phyloP scores from a whole-genome alignment of 2,113 vertebrate species.

The Mohoua ochrocephala region DNA sequence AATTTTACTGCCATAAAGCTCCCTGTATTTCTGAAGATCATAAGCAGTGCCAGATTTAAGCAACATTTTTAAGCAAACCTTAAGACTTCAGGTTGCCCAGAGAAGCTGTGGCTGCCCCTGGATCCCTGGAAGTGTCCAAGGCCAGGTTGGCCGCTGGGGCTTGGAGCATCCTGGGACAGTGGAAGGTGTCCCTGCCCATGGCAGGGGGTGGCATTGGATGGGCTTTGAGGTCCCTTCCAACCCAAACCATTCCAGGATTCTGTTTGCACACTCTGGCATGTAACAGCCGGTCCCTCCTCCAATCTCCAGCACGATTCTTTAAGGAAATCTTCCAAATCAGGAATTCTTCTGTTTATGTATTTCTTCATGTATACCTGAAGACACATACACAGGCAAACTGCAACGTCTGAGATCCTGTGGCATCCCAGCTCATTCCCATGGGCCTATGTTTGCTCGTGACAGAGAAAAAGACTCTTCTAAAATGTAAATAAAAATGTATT shows the following conservation, averaged over 20 bases:
- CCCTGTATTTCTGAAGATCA: not conserved
- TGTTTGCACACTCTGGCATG: not conserved
- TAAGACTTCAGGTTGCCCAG: too few relatives aligned
- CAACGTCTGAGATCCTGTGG: not conserved
- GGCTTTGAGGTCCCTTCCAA: rapidly evolving
- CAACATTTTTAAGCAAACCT: not conserved
- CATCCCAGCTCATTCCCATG: not conserved
- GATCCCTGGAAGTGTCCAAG: not conserved
- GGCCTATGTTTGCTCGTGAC: not conserved
- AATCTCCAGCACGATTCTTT: not conserved
- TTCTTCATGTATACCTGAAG: not conserved
- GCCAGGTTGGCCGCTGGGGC: rapidly evolving
- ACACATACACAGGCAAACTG: not conserved
- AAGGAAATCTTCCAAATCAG: not conserved
- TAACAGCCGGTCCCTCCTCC: not conserved
- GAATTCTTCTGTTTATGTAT: not conserved
- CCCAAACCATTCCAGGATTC: not conserved
- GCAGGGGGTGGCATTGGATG: rapidly evolving
- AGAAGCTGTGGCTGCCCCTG: not conserved
- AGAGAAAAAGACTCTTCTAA: not conserved
- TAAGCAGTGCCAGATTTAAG: not conserved
- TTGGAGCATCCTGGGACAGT: rapidly evolving
- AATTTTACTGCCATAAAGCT: not conserved
- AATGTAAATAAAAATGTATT: not conserved
- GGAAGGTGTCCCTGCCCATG: not conserved